These are phyloP conservation scores for Daphoenositta chrysoptera DNA, from an alignment of 2,113 vertebrate species.

Conservation along the genomic window DNA sequence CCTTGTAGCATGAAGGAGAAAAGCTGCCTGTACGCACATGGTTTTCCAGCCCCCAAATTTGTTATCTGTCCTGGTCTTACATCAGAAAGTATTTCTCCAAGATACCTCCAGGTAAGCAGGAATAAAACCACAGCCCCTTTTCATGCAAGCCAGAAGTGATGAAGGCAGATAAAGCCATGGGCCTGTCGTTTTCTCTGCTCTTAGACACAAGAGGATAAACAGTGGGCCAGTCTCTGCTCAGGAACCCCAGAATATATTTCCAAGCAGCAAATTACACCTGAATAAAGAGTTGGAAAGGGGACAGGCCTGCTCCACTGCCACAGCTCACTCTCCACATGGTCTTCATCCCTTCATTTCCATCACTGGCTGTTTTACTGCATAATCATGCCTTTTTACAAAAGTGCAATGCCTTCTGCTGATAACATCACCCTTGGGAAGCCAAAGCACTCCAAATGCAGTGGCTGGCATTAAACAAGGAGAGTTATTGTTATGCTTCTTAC, in stretches of 20 bases:
- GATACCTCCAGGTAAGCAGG: background rate
- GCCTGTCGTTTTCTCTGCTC: background rate
- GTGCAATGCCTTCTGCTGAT: background rate
- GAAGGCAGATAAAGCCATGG: background rate
- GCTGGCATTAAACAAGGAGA: background rate
- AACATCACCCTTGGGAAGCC: background rate
- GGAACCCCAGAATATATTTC: background rate
- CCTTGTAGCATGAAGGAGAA: background rate
- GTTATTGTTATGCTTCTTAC: background rate
- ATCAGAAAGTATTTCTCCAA: background rate
- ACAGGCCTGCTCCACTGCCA: background rate
- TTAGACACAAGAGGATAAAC: background rate
- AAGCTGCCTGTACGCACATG: background rate
- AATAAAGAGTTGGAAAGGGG: background rate
- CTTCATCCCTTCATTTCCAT: background rate
- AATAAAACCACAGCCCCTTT: background rate
- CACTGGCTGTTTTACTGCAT: background rate
- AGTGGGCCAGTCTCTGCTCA: background rate
- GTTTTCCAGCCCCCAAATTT: background rate
- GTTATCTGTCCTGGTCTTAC: background rate
- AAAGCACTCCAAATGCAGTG: background rate
- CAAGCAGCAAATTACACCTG: background rate
- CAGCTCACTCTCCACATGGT: background rate
- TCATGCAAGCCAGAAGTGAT: rapidly evolving
- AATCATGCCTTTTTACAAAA: background rate